A percentile compares a stretch with the other conserved stretches of the same genome.
Evolutionary conservation across 2,888 invertebrate species (phyloP).

Genomic region (Panopea generosa): DNA sequence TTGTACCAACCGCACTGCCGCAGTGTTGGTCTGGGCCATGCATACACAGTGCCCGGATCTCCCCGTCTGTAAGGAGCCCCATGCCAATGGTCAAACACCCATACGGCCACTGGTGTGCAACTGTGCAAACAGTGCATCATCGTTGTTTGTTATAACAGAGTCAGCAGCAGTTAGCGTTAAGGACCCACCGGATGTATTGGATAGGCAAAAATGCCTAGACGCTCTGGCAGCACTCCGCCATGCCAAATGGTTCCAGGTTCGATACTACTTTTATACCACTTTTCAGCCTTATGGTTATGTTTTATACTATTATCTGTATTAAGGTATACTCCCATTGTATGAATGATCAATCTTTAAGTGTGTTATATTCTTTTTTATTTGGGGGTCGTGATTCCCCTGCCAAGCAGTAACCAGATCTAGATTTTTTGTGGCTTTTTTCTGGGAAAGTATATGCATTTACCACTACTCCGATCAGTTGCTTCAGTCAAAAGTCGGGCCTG

Average conservation of each 20-base stretch:
- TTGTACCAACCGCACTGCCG: too few relatives aligned
- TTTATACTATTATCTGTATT: constrained; percentile 8
- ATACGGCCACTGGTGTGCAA: constrained; percentile 46
- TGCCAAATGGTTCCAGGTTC: constrained; percentile 99
- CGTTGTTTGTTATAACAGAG: constrained; percentile 72
- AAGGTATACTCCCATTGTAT: constrained; percentile 20
- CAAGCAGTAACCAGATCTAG: not conserved
- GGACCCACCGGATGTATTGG: constrained; percentile 95
- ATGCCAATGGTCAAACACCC: constrained; percentile 85
- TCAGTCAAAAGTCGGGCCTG: too few relatives aligned
- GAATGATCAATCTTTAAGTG: constrained; percentile 63
- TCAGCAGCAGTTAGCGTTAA: constrained; percentile 86
- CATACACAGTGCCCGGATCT: too few relatives aligned
- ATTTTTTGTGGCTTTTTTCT: too few relatives aligned
- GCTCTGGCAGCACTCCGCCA: constrained; percentile 99
- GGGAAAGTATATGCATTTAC: too few relatives aligned
- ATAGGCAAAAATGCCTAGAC: constrained; percentile 99
- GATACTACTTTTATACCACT: constrained; percentile 83
- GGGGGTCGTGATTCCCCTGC: not conserved
- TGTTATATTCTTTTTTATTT: not conserved
- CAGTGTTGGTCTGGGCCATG: too few relatives aligned
- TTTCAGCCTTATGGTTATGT: constrained; percentile 80
- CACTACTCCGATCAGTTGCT: too few relatives aligned
- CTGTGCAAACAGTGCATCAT: constrained; percentile 63
- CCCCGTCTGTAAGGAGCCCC: constrained; percentile 16